Conservation (phyloP, 64 coral and sea anemone species). For the Pocillopora verrucosa region DNA sequence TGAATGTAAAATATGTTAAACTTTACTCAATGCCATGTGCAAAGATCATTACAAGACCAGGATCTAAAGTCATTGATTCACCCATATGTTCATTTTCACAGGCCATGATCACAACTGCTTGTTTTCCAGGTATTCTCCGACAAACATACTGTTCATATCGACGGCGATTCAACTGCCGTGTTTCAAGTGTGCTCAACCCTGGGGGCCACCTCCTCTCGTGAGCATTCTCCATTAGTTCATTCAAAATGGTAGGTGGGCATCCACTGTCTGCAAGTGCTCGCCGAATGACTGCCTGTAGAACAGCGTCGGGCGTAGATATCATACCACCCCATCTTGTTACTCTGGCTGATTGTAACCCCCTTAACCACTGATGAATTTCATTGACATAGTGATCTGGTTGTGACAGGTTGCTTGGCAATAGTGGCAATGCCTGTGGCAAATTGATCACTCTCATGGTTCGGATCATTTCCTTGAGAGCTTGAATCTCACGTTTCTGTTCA, state of each 20-base stretch:
- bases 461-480: slow-evolving; percentile 90
- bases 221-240: slow-evolving; percentile 96
- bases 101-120: slow-evolving; percentile 90
- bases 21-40: slow-evolving; percentile 91
- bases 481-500: slow-evolving; percentile 90
- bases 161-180: slow-evolving; percentile 81
- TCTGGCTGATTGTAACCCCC: slow-evolving; percentile 67
- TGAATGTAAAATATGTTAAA: neutral
- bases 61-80: slow-evolving; percentile 86
- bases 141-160: slow-evolving; percentile 95
- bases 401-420: slow-evolving; percentile 38
- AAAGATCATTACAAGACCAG: slow-evolving; percentile 96
- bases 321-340: slow-evolving; percentile 95
- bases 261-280: slow-evolving; percentile 82
- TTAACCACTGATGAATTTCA: slow-evolving; percentile 75
- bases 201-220: slow-evolving; percentile 94
- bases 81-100: slow-evolving; percentile 99
- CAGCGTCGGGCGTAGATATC: slow-evolving; percentile 94
- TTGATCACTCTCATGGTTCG: slow-evolving; percentile 83
- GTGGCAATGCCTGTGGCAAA: slow-evolving; percentile 66
- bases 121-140: slow-evolving; percentile 82
- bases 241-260: slow-evolving; percentile 81
- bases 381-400: slow-evolving; percentile 55
- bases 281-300: slow-evolving; percentile 85
- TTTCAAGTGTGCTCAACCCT: slow-evolving; percentile 90